Percentiles rank a stretch among this genome's conserved stretches.
Conservation (phyloP, 2,113 vertebrate species). For the Rattus norvegicus region GRCr8 NC_086027.1:105358501-105359000, state of each 20-base stretch:
- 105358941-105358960: conserved; percentile 3
- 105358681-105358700: background rate
- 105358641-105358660: background rate
- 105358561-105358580: background rate
- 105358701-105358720: background rate
- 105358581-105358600: background rate
- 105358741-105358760: conserved; percentile 60
- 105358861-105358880: background rate
- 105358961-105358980: conserved; percentile 13
- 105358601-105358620: background rate
- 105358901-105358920: conserved; percentile 32
- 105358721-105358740: conserved; percentile 68
- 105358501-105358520: conserved; percentile 10
- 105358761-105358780: conserved; percentile 44
- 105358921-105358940: conserved; percentile 16
- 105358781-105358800: conserved; percentile 47
- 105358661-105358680: conserved; percentile 17
- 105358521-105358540: background rate
- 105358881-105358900: background rate
- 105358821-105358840: conserved; percentile 29
- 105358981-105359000: background rate
- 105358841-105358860: background rate
- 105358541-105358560: background rate
- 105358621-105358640: background rate
- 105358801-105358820: conserved; percentile 65